Base-by-base conservation (phyloP, 64 coral and sea anemone species). In the Catalaphyllia jardinei region DNA sequence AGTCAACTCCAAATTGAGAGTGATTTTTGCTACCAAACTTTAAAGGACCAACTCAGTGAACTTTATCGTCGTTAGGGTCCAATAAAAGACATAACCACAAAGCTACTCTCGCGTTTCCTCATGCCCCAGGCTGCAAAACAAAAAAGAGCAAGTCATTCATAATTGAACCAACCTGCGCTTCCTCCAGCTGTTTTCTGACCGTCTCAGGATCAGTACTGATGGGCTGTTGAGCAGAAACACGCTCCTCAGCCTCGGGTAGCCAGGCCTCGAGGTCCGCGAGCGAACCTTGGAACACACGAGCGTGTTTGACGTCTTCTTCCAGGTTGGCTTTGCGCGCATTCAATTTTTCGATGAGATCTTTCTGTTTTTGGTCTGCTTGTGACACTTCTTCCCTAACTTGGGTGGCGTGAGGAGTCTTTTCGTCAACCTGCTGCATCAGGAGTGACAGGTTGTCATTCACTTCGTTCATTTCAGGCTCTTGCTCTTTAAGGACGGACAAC, bases 161-260 rank as follows among this genome's bases (percentile, higher is more conserved):
- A 29, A 46, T 30, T 55, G n/a, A 65, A 81, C 92, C 50, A 61
- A 98, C 96, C 96, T 98, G 89, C 7, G 92, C 86, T 80, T 99
- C 94, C 27, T 99, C 90, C 1, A 99, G 78, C 57, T 99, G 97
- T 74, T 90, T 91, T 86, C 93, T 87, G 14, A 99, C 86, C 15
- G 94, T 92, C 31, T 95, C 94, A 22, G 97, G 93, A 49, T 99
- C 89, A 0, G 97, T 99, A 78, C 97, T 95, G 91, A 99, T 99
- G 91, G 97, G 97, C 19, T 95, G 67, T 65, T 94, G 88, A 60
- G 86, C 71, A 62, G 97, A 88, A 74, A 95, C 67, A 64, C 78
- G 89, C 63, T 99, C 87, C 60, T 81, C 89, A 71, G 87, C 88
- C 31, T 71, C 91, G 22, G 97, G 97, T 79, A 99, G 78, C 97